phyloP scores from a whole-genome alignment of 1,140 invertebrate genomes.

The Caenorhabditis briggsae region DNA sequence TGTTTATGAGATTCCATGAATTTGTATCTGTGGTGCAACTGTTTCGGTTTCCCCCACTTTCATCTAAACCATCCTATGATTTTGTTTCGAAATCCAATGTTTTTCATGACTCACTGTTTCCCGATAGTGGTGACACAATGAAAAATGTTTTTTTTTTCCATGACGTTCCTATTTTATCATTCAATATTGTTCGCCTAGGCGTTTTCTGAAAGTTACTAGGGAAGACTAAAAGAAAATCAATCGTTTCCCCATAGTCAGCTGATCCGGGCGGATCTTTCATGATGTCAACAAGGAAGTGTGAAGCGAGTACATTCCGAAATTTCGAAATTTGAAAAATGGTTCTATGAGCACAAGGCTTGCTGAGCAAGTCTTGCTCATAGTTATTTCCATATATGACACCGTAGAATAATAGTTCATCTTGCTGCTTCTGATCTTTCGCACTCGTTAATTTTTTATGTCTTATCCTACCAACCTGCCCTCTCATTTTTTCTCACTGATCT shows the following conservation, averaged over 20 bases:
- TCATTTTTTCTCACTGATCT: neutral
- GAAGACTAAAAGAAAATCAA: neutral
- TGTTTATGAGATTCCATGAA: conserved; percentile 1
- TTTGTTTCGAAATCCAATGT: conserved; percentile 1
- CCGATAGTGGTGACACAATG: neutral
- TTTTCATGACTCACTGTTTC: conserved; percentile 8
- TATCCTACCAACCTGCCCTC: too few relatives aligned
- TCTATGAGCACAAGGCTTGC: too few relatives aligned
- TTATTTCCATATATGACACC: too few relatives aligned
- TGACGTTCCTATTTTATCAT: neutral
- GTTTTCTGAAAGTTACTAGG: neutral
- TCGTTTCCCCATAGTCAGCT: neutral
- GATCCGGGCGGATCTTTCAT: neutral
- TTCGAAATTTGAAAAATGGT: too few relatives aligned
- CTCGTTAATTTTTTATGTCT: neutral
- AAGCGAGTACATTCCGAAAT: too few relatives aligned
- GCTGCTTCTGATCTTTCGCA: neutral
- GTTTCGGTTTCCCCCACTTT: too few relatives aligned
- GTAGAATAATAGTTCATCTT: neutral
- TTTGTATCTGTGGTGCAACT: neutral
- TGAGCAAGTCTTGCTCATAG: too few relatives aligned
- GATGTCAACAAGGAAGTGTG: neutral
- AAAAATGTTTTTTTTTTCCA: neutral
- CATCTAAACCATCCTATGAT: neutral
- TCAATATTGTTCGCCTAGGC: neutral